Evolutionary conservation across 2,888 invertebrate genomes (phyloP).

Genomic region (Panopea generosa): DNA sequence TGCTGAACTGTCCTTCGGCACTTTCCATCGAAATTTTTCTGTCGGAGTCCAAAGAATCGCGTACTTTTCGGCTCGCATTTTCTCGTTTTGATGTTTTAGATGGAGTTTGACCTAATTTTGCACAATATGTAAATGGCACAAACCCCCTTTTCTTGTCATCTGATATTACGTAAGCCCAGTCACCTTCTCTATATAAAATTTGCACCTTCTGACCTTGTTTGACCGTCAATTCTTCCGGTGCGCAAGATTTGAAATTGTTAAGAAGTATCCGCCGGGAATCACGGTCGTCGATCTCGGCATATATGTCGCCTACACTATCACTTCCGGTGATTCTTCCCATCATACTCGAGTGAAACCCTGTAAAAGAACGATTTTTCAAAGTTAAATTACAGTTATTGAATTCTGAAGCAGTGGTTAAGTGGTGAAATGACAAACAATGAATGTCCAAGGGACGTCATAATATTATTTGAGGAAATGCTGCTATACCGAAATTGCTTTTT

Average conservation of each 20-base stretch:
- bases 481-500: too few relatives aligned
- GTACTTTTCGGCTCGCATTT: background rate
- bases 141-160: conserved; percentile 96
- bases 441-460: too few relatives aligned
- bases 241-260: conserved; percentile 95
- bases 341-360: conserved; percentile 26
- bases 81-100: conserved; percentile 1
- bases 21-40: conserved; percentile 29
- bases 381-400: too few relatives aligned
- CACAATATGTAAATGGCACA: conserved; percentile 93
- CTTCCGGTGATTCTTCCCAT: conserved; percentile 96
- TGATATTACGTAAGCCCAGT: conserved; percentile 98
- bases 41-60: background rate
- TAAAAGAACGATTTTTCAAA: conserved; percentile 4
- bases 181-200: conserved; percentile 96
- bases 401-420: too few relatives aligned
- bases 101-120: conserved; percentile 35
- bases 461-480: too few relatives aligned
- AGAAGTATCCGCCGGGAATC: conserved; percentile 71
- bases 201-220: conserved; percentile 95
- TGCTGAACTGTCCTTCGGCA: conserved; percentile 8
- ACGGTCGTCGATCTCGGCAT: conserved; percentile 89
- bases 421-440: too few relatives aligned
- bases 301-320: conserved; percentile 96
- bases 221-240: conserved; percentile 96